Conservation (phyloP, 2,113 vertebrate species). For the Cryptotis parvus region DNA sequence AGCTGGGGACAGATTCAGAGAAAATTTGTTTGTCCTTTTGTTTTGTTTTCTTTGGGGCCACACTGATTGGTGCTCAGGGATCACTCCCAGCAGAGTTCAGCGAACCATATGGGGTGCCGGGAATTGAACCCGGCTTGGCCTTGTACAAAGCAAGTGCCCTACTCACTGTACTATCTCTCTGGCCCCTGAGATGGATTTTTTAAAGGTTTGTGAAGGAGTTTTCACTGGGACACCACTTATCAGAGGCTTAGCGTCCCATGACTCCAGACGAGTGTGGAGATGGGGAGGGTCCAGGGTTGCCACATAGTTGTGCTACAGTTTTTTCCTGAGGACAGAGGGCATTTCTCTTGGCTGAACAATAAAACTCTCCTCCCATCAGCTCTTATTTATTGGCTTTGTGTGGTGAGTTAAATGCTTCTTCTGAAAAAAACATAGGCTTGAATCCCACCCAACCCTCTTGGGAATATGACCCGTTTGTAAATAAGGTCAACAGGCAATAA, state of each 20-base stretch:
- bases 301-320: background rate
- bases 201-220: constrained; percentile 26
- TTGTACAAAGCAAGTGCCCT: too few relatives aligned
- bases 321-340: background rate
- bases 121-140: too few relatives aligned
- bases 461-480: constrained; percentile 42
- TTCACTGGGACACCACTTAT: background rate
- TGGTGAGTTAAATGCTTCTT: background rate
- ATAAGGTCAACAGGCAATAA: background rate
- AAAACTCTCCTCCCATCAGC: background rate
- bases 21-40: too few relatives aligned
- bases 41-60: too few relatives aligned
- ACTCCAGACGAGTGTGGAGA: background rate
- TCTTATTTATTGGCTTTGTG: background rate
- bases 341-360: constrained; percentile 20
- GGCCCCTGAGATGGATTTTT: background rate
- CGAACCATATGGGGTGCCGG: background rate
- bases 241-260: background rate
- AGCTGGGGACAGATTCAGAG: background rate
- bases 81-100: too few relatives aligned
- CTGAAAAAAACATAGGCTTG: background rate
- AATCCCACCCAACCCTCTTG: background rate
- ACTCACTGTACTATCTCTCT: too few relatives aligned
- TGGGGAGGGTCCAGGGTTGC: background rate
- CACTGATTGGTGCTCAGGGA: too few relatives aligned